These are phyloP conservation scores for Enteromius treurensis DNA, from an alignment of 2,797 vertebrate species.

Conservation along the genomic window DNA sequence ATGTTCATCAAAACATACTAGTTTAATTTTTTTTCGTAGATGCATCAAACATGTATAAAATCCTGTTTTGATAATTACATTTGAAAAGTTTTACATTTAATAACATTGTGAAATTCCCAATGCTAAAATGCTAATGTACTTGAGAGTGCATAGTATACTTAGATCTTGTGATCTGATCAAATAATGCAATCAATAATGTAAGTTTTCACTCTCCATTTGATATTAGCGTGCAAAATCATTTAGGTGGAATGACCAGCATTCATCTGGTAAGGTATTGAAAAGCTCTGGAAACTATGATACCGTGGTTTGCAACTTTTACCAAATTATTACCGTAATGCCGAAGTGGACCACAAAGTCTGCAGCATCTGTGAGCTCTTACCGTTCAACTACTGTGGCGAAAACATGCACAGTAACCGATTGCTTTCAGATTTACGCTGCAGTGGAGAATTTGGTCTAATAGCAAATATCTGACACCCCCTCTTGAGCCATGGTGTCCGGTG, in stretches of 20 bases:
- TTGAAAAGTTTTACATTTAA: background rate
- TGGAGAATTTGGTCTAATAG: background rate
- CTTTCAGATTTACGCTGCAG: background rate
- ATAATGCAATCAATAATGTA: background rate
- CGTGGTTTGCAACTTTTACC: background rate
- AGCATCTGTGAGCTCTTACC: background rate
- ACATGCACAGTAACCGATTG: background rate
- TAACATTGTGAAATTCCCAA: background rate
- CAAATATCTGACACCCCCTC: background rate
- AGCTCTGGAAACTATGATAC: background rate
- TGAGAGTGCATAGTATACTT: background rate
- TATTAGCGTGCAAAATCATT: background rate
- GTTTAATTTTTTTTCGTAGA: no score
- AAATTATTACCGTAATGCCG: background rate
- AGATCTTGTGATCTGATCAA: background rate
- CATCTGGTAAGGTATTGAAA: slow-evolving; percentile 2
- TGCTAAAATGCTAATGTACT: no score
- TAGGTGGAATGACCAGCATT: background rate
- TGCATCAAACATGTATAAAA: no score
- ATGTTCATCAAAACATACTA: no score
- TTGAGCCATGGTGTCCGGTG: background rate
- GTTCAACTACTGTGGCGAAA: background rate
- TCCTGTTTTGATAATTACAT: background rate
- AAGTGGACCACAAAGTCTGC: slow-evolving; percentile 3
- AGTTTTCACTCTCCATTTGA: background rate